Conservation (phyloP, 2,888 invertebrate genomes). For the Synergus umbraculus region DNA sequence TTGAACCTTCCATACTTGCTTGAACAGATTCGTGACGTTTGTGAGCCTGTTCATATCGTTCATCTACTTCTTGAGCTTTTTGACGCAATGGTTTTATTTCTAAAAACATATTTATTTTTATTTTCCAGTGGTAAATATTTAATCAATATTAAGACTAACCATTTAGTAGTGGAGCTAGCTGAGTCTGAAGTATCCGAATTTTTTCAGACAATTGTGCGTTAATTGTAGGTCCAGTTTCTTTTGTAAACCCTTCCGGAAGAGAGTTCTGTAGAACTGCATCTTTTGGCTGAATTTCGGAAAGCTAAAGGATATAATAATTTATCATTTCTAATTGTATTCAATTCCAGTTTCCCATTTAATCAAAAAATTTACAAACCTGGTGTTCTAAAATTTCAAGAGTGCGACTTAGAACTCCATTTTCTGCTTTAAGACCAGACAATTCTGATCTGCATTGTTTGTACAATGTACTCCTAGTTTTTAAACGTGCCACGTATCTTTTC, state of each 20-base stretch:
- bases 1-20: constrained; percentile 79
- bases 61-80: constrained; percentile 82
- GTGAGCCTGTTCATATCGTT: constrained; percentile 81
- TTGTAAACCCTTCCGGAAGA: constrained; percentile 61
- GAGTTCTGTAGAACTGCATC: constrained; percentile 44
- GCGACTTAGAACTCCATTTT: constrained; percentile 86
- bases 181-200: constrained; percentile 58
- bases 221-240: constrained; percentile 62
- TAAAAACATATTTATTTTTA: constrained; percentile 48
- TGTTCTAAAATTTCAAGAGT: constrained; percentile 87
- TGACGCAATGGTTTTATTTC: constrained; percentile 83
- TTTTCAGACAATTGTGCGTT: constrained; percentile 62
- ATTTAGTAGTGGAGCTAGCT: constrained; percentile 64
- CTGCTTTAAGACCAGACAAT: constrained; percentile 86
- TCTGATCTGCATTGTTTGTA: constrained; percentile 90
- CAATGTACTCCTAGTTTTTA: constrained; percentile 88
- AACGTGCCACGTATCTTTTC: constrained; percentile 89
- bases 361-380: constrained; percentile 76
- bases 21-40: constrained; percentile 80
- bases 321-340: not conserved
- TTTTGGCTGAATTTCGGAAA: constrained; percentile 51
- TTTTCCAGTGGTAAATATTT: not conserved
- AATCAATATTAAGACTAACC: constrained; percentile 55
- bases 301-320: constrained; percentile 30
- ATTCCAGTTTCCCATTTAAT: not conserved